phyloP scores from a whole-genome alignment of 2,113 vertebrate genomes.

The Morone saxatilis region DNA sequence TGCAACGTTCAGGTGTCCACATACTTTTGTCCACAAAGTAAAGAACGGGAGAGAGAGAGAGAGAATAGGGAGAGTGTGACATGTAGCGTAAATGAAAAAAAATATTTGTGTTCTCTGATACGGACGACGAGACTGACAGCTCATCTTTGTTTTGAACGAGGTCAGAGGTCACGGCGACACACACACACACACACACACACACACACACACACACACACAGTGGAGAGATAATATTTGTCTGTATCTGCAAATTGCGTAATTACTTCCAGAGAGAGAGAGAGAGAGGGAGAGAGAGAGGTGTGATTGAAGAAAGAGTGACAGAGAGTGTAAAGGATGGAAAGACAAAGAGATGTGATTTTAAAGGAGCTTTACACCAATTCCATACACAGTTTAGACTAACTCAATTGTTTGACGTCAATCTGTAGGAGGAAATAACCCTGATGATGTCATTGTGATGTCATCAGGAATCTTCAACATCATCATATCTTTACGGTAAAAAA shows the following conservation, averaged over 20 bases:
- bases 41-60: not conserved
- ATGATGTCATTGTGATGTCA: too few species aligned
- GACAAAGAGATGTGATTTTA: too few species aligned
- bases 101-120: slow-evolving; percentile 37
- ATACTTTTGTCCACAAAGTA: not conserved
- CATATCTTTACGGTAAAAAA: too few species aligned
- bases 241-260: slow-evolving; percentile 40
- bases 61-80: not conserved
- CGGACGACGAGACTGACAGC: slow-evolving; percentile 21
- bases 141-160: slow-evolving; percentile 41
- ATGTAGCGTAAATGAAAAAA: not conserved
- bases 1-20: not conserved
- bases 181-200: not conserved
- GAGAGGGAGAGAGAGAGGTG: not conserved
- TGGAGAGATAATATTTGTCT: slow-evolving; percentile 27
- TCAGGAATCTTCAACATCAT: too few species aligned
- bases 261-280: slow-evolving; percentile 16
- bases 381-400: too few species aligned
- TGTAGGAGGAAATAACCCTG: too few species aligned
- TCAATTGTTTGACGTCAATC: too few species aligned
- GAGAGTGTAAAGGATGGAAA: not conserved
- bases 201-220: slow-evolving; percentile 3
- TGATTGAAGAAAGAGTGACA: not conserved
- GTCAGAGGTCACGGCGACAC: slow-evolving; percentile 29
- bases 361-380: too few species aligned